Conservation (phyloP, 2,113 vertebrate species). For the Bubalus kerabau region DNA sequence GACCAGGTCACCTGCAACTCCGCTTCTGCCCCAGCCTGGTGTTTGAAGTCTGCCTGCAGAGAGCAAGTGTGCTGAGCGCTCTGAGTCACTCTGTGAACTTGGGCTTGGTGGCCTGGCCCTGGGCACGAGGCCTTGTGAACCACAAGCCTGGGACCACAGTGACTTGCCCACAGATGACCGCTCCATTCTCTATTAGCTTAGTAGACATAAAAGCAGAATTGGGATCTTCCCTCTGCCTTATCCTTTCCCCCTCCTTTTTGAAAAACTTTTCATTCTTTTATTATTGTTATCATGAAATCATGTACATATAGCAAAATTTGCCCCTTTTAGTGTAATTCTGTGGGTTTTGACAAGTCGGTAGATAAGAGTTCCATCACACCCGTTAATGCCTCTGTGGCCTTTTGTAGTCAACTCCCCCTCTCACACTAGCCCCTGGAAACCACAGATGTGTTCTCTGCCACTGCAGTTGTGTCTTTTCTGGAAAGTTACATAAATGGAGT, state of each 20-base stretch:
- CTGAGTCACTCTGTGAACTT: not conserved
- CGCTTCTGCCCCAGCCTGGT: not conserved
- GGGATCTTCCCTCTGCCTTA: not conserved
- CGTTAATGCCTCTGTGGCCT: accelerated
- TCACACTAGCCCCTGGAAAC: not conserved
- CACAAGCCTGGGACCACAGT: not conserved
- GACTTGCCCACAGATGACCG: not conserved
- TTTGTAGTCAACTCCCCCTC: not conserved
- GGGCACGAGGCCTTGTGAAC: not conserved
- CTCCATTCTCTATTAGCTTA: not conserved
- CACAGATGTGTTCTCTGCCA: not conserved
- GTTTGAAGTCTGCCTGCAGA: not conserved
- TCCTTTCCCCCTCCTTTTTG: accelerated
- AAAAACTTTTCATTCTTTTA: not conserved
- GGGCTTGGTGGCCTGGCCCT: not conserved
- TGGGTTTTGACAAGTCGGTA: not conserved
- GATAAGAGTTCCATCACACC: not conserved
- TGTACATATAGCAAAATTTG: not conserved
- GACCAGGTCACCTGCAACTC: not conserved
- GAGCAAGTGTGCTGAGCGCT: not conserved
- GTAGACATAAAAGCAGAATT: not conserved
- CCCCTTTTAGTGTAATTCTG: not conserved
- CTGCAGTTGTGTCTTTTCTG: not conserved
- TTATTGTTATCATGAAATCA: not conserved
- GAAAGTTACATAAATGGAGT: not conserved